Conservation (phyloP, 2,888 invertebrate genomes). For the Xanthorhoe designata region DNA sequence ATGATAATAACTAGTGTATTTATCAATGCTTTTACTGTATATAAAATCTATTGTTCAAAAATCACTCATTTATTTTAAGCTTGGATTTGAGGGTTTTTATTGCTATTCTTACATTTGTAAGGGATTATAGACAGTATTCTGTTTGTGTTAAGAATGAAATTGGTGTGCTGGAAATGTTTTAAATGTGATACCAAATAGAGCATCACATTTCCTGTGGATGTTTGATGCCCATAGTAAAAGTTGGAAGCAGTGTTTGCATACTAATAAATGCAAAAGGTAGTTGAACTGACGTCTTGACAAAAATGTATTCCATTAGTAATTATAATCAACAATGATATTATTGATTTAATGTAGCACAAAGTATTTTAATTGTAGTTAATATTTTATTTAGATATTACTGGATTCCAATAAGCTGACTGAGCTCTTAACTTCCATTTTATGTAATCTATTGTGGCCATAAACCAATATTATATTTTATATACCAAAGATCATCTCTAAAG, state of each 20-base stretch:
- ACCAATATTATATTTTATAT: slow-evolving; percentile 78
- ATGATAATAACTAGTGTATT: slow-evolving; percentile 86
- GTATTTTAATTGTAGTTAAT: slow-evolving; percentile 50
- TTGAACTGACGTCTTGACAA: slow-evolving; percentile 34
- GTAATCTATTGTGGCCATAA: slow-evolving; percentile 71
- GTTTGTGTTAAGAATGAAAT: slow-evolving; percentile 33
- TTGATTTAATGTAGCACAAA: slow-evolving; percentile 45
- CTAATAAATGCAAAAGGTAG: slow-evolving; percentile 32
- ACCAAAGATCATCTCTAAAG: slow-evolving; percentile 79
- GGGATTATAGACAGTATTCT: slow-evolving; percentile 42
- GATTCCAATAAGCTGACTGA: slow-evolving; percentile 64
- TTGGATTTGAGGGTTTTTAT: slow-evolving; percentile 19
- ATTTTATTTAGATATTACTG: slow-evolving; percentile 49
- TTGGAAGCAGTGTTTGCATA: slow-evolving; percentile 33
- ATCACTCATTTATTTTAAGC: slow-evolving; percentile 17
- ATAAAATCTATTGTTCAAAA: slow-evolving; percentile 29
- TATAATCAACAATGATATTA: not conserved
- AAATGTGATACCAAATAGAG: slow-evolving; percentile 36
- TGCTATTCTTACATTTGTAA: slow-evolving; percentile 27
- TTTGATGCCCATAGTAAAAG: slow-evolving; percentile 6
- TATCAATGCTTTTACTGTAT: slow-evolving; percentile 39
- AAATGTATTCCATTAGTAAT: slow-evolving; percentile 42
- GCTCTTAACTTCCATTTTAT: slow-evolving; percentile 66
- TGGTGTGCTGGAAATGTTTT: slow-evolving; percentile 20
- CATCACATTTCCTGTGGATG: slow-evolving; percentile 32